Conservation (phyloP, 2,888 invertebrate genomes). For the Seira sanloemensis region DNA sequence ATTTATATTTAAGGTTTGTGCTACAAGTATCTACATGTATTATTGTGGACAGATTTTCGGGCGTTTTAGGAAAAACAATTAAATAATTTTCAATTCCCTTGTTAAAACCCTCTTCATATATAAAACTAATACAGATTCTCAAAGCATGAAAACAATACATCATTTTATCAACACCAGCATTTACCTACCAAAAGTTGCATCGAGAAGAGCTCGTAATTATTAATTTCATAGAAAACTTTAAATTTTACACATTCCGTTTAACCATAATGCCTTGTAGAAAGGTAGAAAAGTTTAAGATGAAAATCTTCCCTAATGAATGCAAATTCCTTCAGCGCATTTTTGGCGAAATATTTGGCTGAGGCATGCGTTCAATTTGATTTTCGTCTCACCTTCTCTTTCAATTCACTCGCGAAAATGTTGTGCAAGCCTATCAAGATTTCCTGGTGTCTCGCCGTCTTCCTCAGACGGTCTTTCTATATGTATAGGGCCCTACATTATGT, state of each 20-base stretch:
- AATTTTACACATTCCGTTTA: background rate
- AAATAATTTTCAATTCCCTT: too few relatives aligned
- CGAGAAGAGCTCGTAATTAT: background rate
- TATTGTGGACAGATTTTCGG: too few relatives aligned
- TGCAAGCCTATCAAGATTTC: background rate
- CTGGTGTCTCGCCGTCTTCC: background rate
- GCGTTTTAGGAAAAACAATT: too few relatives aligned
- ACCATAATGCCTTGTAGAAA: background rate
- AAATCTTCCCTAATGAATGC: slow-evolving; percentile 17
- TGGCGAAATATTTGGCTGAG: background rate
- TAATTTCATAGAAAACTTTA: background rate
- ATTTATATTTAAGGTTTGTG: too few relatives aligned
- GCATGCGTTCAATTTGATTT: background rate
- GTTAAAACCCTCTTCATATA: too few relatives aligned
- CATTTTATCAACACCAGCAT: background rate
- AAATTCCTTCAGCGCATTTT: slow-evolving; percentile 26
- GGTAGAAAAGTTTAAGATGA: background rate
- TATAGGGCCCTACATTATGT: too few relatives aligned
- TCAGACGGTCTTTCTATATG: too few relatives aligned
- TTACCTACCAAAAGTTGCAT: background rate
- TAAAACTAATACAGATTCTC: too few relatives aligned
- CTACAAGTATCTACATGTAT: too few relatives aligned
- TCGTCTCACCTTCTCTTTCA: slow-evolving; percentile 26
- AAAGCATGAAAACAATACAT: background rate
- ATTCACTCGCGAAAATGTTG: background rate